Percentiles rank a stretch among this genome's conserved stretches.
Conservation (phyloP, 2,113 vertebrate species). For the Rhinogobius similis region DNA sequence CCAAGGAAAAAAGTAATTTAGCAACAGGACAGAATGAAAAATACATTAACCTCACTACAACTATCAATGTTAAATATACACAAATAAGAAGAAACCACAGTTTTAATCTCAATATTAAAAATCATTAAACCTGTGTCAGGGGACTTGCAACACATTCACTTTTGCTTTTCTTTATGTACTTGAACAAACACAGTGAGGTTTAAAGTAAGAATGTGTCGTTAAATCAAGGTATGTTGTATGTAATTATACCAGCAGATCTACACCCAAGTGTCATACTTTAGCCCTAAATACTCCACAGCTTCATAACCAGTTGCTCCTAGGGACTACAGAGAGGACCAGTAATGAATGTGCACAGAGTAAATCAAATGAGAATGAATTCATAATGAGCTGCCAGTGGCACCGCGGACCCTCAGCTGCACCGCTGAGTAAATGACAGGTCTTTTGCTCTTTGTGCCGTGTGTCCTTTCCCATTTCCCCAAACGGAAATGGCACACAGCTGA, state of each 20-base stretch:
- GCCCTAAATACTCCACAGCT: background rate
- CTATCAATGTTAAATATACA: too few relatives aligned
- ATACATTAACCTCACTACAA: too few relatives aligned
- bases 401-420: conserved; percentile 39
- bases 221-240: background rate
- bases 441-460: conserved; percentile 27
- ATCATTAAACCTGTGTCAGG: too few relatives aligned
- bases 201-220: too few relatives aligned
- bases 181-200: too few relatives aligned
- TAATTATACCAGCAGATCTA: background rate
- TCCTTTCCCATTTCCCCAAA: conserved; percentile 51
- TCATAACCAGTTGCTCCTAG: conserved; percentile 13
- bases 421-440: conserved; percentile 54
- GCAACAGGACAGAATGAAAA: too few relatives aligned
- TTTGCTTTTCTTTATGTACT: too few relatives aligned
- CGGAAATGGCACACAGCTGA: conserved; percentile 74
- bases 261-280: background rate
- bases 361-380: conserved; percentile 36
- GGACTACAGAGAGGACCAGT: conserved; percentile 10
- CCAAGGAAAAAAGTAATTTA: too few relatives aligned
- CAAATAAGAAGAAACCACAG: too few relatives aligned
- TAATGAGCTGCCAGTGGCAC: conserved; percentile 42
- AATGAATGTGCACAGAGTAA: conserved; percentile 17
- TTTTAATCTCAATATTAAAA: too few relatives aligned
- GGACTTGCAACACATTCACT: too few relatives aligned